phyloP scores from a whole-genome alignment of 2,888 invertebrate species.

The Brachycybe producta region DNA sequence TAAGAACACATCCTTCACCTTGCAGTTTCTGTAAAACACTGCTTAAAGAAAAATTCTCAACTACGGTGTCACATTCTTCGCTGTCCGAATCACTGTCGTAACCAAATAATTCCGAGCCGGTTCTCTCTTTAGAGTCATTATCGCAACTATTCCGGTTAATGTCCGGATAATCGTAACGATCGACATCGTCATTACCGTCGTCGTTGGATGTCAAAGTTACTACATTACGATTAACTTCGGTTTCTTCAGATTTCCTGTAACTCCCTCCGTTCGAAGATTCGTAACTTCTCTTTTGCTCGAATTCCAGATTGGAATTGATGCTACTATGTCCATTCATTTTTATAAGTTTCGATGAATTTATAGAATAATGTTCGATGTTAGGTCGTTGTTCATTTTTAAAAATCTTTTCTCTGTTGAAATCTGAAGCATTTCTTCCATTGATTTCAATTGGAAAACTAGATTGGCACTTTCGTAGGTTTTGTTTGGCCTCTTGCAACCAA shows the following conservation, averaged over 20 bases:
- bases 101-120: too few species aligned
- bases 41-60: not conserved
- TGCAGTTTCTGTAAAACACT: too few species aligned
- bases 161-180: not conserved
- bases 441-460: not conserved
- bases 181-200: not conserved
- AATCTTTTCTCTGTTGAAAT: not conserved
- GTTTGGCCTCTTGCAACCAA: not conserved
- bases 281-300: not conserved
- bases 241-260: not conserved
- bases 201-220: too few species aligned
- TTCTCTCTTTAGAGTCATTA: too few species aligned
- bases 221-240: not conserved
- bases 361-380: too few species aligned
- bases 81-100: not conserved
- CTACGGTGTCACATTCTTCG: not conserved
- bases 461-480: not conserved
- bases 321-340: not conserved
- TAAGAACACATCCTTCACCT: too few species aligned
- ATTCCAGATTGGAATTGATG: not conserved
- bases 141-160: not conserved
- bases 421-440: not conserved
- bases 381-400: slow-evolving; percentile 3
- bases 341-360: too few species aligned
- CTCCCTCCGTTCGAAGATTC: too few species aligned